Base-by-base conservation (phyloP, 2,888 invertebrate genomes). In the Eupithecia abbreviata region DNA sequence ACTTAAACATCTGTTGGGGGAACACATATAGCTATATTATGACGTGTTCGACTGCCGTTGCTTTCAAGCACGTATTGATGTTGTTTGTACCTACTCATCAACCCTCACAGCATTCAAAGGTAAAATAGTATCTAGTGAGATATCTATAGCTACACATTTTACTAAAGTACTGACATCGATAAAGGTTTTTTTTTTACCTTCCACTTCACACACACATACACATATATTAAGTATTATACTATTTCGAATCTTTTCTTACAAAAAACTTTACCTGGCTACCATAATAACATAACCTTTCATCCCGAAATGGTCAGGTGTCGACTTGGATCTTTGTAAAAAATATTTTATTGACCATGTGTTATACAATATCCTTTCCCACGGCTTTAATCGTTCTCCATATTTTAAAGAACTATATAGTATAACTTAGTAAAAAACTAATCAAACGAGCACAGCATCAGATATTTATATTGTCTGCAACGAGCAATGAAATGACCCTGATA, bases 241-340 rank as follows among this genome's bases (percentile, higher is more conserved):
- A 69, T 70, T 69, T 72, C n/a, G 7, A 49, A 47, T 49, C 58
- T 73, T 47, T 51, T 55, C 7, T n/a, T 18, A 18, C 47, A 65
- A 84, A 89, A 91, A 90, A 90, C 88, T 81, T 77, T 93, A 92
- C 92, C 92, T 93, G 92, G 80, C 88, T 89, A 86, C 90, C 83
- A 88, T 87, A 90, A 89, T 87, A 86, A 84, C 82, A 82, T 82
- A 81, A 84, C 86, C 85, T 84, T 84, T 81, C 83, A 80, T 84
- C 83, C 84, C 78, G 80, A 30, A 30, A 82, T 84, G 88, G 89
- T 90, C 90, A 91, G 92, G 91, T 91, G 92, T 88, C 86, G 87
- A 88, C 87, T 90, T 89, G 89, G 89, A 91, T 90, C 87, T 87
- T 81, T 80, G 84, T 81, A 84, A 81, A 81, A 80, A 83, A 81